These are phyloP conservation scores for Oryzias melastigma DNA, from an alignment of 2,113 vertebrate species.

Conservation along the genomic window DNA sequence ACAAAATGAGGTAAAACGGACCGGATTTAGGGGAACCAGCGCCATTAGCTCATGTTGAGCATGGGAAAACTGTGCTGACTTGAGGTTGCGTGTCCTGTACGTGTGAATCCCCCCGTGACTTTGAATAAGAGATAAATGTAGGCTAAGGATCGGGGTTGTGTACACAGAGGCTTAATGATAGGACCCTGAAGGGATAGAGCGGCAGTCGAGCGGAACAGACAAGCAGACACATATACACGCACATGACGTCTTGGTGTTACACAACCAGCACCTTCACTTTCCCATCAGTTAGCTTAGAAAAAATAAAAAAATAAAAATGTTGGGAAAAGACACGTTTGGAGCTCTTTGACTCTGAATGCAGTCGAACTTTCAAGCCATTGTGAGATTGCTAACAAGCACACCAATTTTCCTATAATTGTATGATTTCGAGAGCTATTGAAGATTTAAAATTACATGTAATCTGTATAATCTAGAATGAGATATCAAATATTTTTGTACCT, in stretches of 20 bases:
- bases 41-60: constrained; percentile 57
- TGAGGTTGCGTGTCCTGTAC: constrained; percentile 11
- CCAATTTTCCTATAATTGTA: too few relatives aligned
- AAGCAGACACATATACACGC: constrained; percentile 32
- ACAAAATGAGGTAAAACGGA: constrained; percentile 15
- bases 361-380: not conserved
- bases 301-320: constrained; percentile 28
- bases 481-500: too few relatives aligned
- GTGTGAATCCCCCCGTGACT: constrained; percentile 25
- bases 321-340: constrained; percentile 35
- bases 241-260: constrained; percentile 27
- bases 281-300: constrained; percentile 37
- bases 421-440: too few relatives aligned
- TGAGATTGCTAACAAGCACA: too few relatives aligned
- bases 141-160: constrained; percentile 58
- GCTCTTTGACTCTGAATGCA: constrained; percentile 2
- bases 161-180: constrained; percentile 67
- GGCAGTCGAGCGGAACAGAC: constrained; percentile 52
- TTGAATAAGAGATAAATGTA: constrained; percentile 45
- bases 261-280: constrained; percentile 33
- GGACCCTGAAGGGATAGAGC: constrained; percentile 49
- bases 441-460: too few relatives aligned
- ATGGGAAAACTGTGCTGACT: constrained; percentile 21
- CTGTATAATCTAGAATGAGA: too few relatives aligned
- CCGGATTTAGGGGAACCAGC: constrained; percentile 24